Base-by-base conservation (phyloP, 2,113 vertebrate genomes). In the Cephalophus harveyi region DNA sequence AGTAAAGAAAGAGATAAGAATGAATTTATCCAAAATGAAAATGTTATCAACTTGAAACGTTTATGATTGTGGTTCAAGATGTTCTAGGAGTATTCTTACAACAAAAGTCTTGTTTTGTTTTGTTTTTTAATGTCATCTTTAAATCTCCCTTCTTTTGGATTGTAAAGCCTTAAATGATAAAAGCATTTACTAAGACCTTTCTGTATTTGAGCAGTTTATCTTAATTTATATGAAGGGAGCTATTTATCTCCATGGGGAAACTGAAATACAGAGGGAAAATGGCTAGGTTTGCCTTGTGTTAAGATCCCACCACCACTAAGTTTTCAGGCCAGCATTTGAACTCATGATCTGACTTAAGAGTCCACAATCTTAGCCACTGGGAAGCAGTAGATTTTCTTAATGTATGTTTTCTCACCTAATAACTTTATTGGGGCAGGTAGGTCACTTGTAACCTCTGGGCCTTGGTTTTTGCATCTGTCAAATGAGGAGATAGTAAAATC, bases 11-110 rank as follows among this genome's bases (percentile, higher is more conserved):
- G 46, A 46, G 46, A 46, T 46, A 46, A 46, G 46, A 46, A 46
- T 4, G 40, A 57, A 94, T 95, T 90, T 97, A 79, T 71, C 13
- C 85, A 54, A 95, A 91, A 79, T 93, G 67, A 96, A 97, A 91
- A 91, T 92, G 55, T 93, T 83, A 62, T 36, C 93, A 81, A 33
- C 92, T 40, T 90, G 55, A 95, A 92, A 50, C 52, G 7, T 95
- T 87, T 95, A 76, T 94, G 81, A 92, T 57, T 81, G 64, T 95
- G 59, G 62, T 96, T 94, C 93, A 96, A 46, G 78, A 94, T 92
- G 81, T 95, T 89, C 90, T 85, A 90, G 57, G 93, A 89, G 43
- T 95, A 93, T 83, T 57, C 54, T 89, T 92, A 59, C n/a, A 82
- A 88, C 36, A 93, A 16, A 94, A 81, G 30, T 79, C 33, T 86